A percentile compares a stretch with the other conserved stretches of the same genome.
These are phyloP conservation scores for Pissodes strobi DNA, from an alignment of 1,140 invertebrate species.

Conservation along the genomic window DNA sequence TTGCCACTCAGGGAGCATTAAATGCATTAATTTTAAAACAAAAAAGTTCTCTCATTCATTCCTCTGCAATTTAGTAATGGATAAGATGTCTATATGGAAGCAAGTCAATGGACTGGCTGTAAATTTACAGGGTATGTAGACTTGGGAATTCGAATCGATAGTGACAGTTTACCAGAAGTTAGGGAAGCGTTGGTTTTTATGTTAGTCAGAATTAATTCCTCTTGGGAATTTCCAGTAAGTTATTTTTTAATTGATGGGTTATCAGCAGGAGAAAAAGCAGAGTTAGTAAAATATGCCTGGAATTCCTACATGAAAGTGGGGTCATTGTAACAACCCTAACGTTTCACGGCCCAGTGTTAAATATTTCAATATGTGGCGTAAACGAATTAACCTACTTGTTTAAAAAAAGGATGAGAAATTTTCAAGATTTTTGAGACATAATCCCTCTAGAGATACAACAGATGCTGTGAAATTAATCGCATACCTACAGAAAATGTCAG, in stretches of 20 bases:
- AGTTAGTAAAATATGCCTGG: conserved; percentile 42
- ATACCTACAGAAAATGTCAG: too few relatives aligned
- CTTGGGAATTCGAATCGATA: conserved; percentile 37
- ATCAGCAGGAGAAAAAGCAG: conserved; percentile 35
- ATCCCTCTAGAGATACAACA: too few relatives aligned
- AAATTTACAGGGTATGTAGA: conserved; percentile 44
- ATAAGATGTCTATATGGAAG: conserved; percentile 49
- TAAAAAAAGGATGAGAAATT: too few relatives aligned
- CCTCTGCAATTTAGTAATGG: conserved; percentile 43
- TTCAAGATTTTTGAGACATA: too few relatives aligned
- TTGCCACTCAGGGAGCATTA: too few relatives aligned
- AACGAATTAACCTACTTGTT: too few relatives aligned
- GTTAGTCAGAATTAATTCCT: conserved; percentile 44
- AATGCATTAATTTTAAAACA: too few relatives aligned
- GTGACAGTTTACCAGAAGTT: conserved; percentile 39
- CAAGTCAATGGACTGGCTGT: conserved; percentile 43
- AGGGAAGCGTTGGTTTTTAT: conserved; percentile 50
- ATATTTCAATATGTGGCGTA: conserved; percentile 43
- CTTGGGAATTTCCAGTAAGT: conserved; percentile 50
- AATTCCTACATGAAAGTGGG: conserved; percentile 42
- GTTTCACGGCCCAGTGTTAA: conserved; percentile 40
- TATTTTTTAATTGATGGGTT: conserved; percentile 50
- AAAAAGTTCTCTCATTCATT: too few relatives aligned
- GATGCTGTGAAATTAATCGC: too few relatives aligned
- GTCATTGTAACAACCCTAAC: conserved; percentile 39